A percentile compares a stretch with the other conserved stretches of the same genome.
phyloP scores from a whole-genome alignment of 2,888 invertebrate species.

The Drosophila subquinaria region DNA sequence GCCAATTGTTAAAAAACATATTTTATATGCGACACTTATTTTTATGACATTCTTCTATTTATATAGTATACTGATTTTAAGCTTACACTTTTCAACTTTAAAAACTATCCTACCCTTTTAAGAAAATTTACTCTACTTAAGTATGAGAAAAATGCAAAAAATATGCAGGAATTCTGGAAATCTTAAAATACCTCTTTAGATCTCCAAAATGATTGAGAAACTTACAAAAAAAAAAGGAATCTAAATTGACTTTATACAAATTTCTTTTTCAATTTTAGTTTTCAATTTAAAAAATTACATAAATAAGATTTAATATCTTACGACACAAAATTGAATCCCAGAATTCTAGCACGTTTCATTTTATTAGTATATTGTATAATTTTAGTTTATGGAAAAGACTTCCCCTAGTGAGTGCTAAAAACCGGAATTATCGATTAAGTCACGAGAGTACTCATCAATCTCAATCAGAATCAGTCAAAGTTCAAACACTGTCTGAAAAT shows the following conservation, averaged over 20 bases:
- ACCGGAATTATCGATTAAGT: slow-evolving; percentile 28
- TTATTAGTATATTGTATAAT: background rate
- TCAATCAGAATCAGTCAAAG: slow-evolving; percentile 3
- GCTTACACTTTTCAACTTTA: background rate
- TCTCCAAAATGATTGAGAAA: too few relatives aligned
- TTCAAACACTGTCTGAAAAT: background rate
- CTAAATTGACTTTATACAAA: too few relatives aligned
- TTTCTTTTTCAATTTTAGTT: too few relatives aligned
- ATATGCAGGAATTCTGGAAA: too few relatives aligned
- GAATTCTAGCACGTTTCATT: background rate
- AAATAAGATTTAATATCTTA: too few relatives aligned
- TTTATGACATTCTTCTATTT: background rate
- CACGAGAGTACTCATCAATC: background rate
- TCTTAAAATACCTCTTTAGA: too few relatives aligned
- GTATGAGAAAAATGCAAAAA: too few relatives aligned
- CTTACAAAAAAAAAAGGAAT: too few relatives aligned
- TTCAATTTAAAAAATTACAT: too few relatives aligned
- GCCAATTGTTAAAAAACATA: background rate
- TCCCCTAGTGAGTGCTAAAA: slow-evolving; percentile 9
- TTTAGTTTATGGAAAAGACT: slow-evolving; percentile 14
- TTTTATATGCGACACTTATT: background rate
- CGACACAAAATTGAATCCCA: too few relatives aligned
- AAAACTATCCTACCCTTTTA: too few relatives aligned
- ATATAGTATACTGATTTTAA: background rate
- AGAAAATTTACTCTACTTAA: too few relatives aligned